Percentiles rank a stretch among this genome's conserved stretches.
These are phyloP conservation scores for Eolophus roseicapilla DNA, from an alignment of 2,113 vertebrate genomes.

Conservation along the genomic window DNA sequence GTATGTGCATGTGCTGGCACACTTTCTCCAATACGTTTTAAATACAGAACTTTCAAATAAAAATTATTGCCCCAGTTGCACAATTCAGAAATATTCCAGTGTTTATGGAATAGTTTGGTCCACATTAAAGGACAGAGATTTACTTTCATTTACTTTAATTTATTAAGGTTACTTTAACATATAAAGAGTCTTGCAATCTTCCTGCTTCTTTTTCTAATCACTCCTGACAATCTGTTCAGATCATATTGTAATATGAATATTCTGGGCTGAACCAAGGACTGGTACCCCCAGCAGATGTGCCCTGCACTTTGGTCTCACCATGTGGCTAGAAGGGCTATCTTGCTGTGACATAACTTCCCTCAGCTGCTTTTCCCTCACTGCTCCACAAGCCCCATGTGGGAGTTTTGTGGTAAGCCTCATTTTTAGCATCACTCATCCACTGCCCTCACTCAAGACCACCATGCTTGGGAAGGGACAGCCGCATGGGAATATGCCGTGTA, in stretches of 20 bases:
- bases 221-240: neutral
- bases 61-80: neutral
- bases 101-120: neutral
- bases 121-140: neutral
- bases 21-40: neutral
- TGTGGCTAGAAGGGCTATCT: neutral
- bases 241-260: neutral
- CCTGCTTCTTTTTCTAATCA: neutral
- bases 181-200: neutral
- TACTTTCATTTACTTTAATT: neutral
- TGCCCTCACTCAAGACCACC: neutral
- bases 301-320: rapidly evolving
- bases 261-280: neutral
- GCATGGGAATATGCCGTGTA: rapidly evolving
- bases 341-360: rapidly evolving
- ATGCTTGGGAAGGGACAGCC: rapidly evolving
- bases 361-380: rapidly evolving
- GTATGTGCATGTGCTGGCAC: neutral
- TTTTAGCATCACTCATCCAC: rapidly evolving
- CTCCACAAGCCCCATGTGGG: rapidly evolving
- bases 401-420: neutral
- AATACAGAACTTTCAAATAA: neutral
- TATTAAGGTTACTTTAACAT: neutral
- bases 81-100: neutral
- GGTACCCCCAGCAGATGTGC: neutral